phyloP scores from a whole-genome alignment of 2,888 invertebrate species.

The Tryphoninae sp. region DNA sequence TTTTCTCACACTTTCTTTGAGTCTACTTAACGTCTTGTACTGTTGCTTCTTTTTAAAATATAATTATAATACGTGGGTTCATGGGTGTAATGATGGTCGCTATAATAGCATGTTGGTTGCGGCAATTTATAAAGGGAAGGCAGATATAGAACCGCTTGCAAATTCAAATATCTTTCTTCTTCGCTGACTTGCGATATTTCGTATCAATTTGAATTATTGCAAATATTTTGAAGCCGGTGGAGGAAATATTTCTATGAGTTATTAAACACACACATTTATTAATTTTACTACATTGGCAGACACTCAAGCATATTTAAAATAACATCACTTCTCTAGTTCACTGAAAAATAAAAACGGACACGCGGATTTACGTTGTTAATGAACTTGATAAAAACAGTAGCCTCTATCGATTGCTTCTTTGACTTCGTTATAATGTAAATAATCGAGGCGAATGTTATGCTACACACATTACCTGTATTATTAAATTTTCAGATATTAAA shows the following conservation, averaged over 20 bases:
- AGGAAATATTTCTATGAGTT: not conserved
- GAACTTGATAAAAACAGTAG: no score
- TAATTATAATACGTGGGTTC: constrained; percentile 7
- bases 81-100: constrained; percentile 42
- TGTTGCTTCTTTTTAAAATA: not conserved
- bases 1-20: constrained; percentile 15
- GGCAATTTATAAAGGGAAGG: constrained; percentile 11
- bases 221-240: not conserved
- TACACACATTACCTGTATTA: no score
- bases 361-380: no score
- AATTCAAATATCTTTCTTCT: not conserved
- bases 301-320: no score
- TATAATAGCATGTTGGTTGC: constrained; percentile 51
- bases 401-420: no score
- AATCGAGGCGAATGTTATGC: no score
- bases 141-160: constrained; percentile 38
- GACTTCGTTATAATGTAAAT: no score
- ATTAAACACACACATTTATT: not conserved
- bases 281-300: not conserved
- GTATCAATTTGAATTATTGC: constrained; percentile 2
- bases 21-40: constrained; percentile 10
- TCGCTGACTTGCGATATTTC: not conserved
- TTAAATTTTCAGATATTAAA: no score
- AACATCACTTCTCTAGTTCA: no score
- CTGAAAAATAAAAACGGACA: no score